Evolutionary conservation across 1,140 invertebrate species (phyloP).

Genomic region (Trichogramma pretiosum): DNA sequence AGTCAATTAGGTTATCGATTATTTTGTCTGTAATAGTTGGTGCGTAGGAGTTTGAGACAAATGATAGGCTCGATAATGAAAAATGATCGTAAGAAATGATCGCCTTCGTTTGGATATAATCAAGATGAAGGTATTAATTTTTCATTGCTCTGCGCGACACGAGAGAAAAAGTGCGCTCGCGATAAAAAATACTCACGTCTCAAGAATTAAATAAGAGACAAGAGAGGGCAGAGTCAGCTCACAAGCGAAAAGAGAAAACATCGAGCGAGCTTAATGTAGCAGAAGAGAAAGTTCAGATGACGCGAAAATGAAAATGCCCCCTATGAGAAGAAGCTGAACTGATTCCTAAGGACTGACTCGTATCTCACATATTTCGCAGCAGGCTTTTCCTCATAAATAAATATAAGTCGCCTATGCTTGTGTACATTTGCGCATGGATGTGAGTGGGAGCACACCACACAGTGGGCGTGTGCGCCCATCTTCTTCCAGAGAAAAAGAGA

Average conservation of each 20-base stretch:
- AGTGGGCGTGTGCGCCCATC: too few relatives aligned
- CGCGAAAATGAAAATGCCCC: constrained; percentile 35
- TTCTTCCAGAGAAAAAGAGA: too few relatives aligned
- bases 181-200: neutral
- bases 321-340: constrained; percentile 5
- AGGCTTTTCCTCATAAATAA: constrained; percentile 48
- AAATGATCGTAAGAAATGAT: too few relatives aligned
- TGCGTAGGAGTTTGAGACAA: too few relatives aligned
- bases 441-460: too few relatives aligned
- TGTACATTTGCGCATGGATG: constrained; percentile 16
- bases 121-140: too few relatives aligned
- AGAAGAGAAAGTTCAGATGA: constrained; percentile 10
- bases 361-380: constrained; percentile 34
- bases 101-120: too few relatives aligned
- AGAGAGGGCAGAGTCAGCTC: neutral
- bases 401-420: constrained; percentile 39
- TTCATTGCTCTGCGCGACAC: too few relatives aligned
- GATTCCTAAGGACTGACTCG: constrained; percentile 20
- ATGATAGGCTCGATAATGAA: too few relatives aligned
- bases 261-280: constrained; percentile 7
- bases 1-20: too few relatives aligned
- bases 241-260: neutral
- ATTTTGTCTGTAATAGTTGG: too few relatives aligned
- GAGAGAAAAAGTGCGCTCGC: too few relatives aligned
- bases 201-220: constrained; percentile 4